Percentiles rank a stretch among this genome's conserved stretches.
phyloP scores from a whole-genome alignment of 2,113 vertebrate genomes.

The Syngnathus scovelli region DNA sequence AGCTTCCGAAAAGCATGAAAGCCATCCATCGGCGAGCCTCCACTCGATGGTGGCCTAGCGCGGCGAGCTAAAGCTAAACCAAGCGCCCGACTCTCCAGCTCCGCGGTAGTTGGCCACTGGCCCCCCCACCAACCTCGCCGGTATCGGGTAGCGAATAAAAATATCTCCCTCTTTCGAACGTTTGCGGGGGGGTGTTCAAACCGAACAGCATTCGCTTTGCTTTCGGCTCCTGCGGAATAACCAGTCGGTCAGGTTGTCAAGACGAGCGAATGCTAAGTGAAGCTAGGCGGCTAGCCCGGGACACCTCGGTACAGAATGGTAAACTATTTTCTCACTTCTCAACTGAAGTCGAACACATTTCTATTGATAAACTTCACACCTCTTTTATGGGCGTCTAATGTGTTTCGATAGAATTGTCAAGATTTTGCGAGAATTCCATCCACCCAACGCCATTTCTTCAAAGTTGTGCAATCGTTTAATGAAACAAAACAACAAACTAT shows the following conservation, averaged over 20 bases:
- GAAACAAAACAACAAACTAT: no score
- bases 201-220: not conserved
- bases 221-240: conserved; percentile 30
- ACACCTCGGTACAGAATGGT: conserved; percentile 29
- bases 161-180: not conserved
- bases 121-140: no score
- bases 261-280: conserved; percentile 43
- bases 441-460: not conserved
- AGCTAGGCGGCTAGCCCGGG: conserved; percentile 51
- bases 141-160: not conserved
- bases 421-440: not conserved
- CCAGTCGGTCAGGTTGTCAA: conserved; percentile 57
- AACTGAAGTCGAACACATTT: not conserved
- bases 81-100: conserved; percentile 15
- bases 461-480: not conserved
- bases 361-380: not conserved
- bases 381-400: not conserved
- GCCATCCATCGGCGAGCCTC: conserved; percentile 62
- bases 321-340: conserved; percentile 2
- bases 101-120: not conserved
- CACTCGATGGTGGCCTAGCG: conserved; percentile 62
- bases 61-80: conserved; percentile 42
- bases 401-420: not conserved
- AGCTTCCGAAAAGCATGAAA: conserved; percentile 50
- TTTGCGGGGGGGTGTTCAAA: not conserved